Conservation (phyloP, 2,888 invertebrate genomes). For the Archaeoteleia sp. region DNA sequence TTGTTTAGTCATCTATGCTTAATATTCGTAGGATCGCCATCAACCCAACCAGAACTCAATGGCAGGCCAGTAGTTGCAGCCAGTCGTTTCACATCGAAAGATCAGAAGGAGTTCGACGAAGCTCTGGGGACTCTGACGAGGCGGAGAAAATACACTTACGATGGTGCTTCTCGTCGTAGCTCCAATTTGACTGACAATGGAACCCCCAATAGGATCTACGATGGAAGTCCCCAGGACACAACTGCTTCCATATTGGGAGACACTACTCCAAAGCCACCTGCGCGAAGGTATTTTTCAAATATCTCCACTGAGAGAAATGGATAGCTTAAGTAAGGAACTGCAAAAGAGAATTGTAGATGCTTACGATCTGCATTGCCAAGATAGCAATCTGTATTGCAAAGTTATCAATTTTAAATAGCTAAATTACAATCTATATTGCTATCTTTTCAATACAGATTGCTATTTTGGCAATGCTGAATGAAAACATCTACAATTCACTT, state of each 20-base stretch:
- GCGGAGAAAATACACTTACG: constrained; percentile 68
- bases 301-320: too few relatives aligned
- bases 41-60: constrained; percentile 59
- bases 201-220: constrained; percentile 64
- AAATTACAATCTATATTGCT: too few relatives aligned
- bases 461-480: too few relatives aligned
- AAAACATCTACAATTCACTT: too few relatives aligned
- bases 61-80: constrained; percentile 59
- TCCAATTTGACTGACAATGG: constrained; percentile 67
- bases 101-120: constrained; percentile 70
- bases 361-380: too few relatives aligned
- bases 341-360: too few relatives aligned
- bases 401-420: too few relatives aligned
- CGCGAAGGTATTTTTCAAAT: constrained; percentile 66
- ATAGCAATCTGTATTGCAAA: too few relatives aligned
- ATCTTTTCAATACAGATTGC: too few relatives aligned
- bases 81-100: constrained; percentile 57
- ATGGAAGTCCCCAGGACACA: constrained; percentile 65
- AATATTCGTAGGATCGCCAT: constrained; percentile 65
- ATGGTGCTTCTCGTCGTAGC: constrained; percentile 61
- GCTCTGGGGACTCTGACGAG: constrained; percentile 68
- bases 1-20: too few relatives aligned
- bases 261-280: constrained; percentile 69
- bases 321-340: too few relatives aligned
- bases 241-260: constrained; percentile 65